These are phyloP conservation scores for Puffinus mauretanicus DNA, from an alignment of 2,113 vertebrate genomes.

Conservation along the genomic window DNA sequence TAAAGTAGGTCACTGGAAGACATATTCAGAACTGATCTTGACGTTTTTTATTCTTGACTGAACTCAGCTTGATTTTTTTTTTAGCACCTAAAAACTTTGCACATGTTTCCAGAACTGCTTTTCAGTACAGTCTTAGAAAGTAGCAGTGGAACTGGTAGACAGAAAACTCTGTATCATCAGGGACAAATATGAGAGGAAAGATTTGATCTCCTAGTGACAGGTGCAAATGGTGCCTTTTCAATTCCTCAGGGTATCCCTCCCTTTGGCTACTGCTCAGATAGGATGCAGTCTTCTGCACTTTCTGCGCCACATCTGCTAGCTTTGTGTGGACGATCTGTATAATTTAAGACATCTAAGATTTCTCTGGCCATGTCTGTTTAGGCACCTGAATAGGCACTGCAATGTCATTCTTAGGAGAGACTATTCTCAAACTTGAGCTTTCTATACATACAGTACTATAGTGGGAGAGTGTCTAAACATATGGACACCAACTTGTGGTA, in stretches of 20 bases:
- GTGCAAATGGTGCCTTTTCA: not conserved
- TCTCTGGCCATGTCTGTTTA: not conserved
- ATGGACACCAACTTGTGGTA: not conserved
- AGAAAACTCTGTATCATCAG: not conserved
- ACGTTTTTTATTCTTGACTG: not conserved
- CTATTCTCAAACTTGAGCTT: not conserved
- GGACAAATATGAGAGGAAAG: not conserved
- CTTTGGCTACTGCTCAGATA: not conserved
- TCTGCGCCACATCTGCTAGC: fast-evolving
- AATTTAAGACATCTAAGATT: not conserved
- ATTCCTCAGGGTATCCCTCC: not conserved
- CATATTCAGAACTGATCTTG: not conserved
- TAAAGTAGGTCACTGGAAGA: not conserved
- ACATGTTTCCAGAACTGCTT: not conserved
- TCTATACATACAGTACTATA: not conserved
- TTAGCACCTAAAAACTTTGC: not conserved
- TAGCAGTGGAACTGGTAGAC: not conserved
- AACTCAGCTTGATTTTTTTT: not conserved
- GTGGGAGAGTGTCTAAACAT: not conserved
- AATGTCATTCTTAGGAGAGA: not conserved
- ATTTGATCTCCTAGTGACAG: not conserved
- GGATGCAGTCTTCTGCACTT: not conserved
- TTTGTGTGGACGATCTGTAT: not conserved
- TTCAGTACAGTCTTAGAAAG: not conserved
- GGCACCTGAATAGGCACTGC: not conserved